Base-by-base conservation (phyloP, 2,113 vertebrate genomes). In the Egretta garzetta region DNA sequence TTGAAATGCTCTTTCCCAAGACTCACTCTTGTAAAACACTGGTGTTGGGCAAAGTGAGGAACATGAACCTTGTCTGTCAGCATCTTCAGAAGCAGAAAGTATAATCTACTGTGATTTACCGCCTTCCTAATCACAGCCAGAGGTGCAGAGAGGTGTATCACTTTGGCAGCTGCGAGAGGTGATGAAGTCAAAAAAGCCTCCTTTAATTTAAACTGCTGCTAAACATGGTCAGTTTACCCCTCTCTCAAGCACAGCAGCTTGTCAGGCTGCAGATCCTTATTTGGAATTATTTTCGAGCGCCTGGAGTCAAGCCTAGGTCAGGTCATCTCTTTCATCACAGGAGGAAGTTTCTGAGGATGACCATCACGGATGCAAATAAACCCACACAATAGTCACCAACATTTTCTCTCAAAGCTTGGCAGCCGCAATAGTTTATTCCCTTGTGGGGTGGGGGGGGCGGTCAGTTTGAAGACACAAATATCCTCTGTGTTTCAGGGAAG, bases 261-360 rank as follows among this genome's bases (percentile, higher is more conserved):
- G 70, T 91, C 60, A 52, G 53, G 72, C 88, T 94, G 30, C 64
- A 70, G 76, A 47, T 68, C 96, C 94, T 94, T 97, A 97, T 97
- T 96, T 97, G 96, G 97, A 96, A 90, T 94, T 94, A 85, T 87
- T 95, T 95, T 96, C 10, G 10, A 76, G 70, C 0, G 8, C n/a
- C n/a, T 95, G 88, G 89, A 93, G 26, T 66, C 73, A 85, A 93
- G 91, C 94, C 70, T 58, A 33, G 93, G 86, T 81, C 88, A 90
- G 60, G 86, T 93, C 88, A 81, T 85, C 37, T 70, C 49, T 80
- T 97, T 87, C 80, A 89, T 75, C 70, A 81, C 26, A 91, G 76
- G 80, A 97, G 94, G 94, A 97, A 97, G 45, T 95, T 80, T 91
- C 92, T 93, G 93, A 89, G 47, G 77, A 90, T 89, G 96, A 79